phyloP scores from a whole-genome alignment of 2,888 invertebrate species.

The Scaptomyza parva region DNA sequence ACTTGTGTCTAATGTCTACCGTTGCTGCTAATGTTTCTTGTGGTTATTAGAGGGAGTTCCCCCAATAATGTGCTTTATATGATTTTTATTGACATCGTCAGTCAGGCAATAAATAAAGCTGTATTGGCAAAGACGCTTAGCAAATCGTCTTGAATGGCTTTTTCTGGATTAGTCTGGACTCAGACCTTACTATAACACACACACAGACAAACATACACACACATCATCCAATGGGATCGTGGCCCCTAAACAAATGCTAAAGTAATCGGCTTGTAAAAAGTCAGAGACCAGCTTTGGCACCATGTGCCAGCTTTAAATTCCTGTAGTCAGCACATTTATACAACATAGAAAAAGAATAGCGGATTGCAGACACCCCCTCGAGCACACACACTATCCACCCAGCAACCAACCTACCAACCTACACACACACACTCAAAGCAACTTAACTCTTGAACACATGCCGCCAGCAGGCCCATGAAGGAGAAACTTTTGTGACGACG shows the following conservation, averaged over 20 bases:
- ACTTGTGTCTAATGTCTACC: constrained; percentile 55
- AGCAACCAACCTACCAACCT: neutral
- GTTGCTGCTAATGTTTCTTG: constrained; percentile 6
- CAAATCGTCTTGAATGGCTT: constrained; percentile 58
- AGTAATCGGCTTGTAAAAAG: constrained; percentile 76
- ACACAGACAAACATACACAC: no score
- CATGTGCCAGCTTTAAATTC: constrained; percentile 76
- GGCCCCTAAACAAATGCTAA: constrained; percentile 72
- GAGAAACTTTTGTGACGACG: constrained; percentile 74
- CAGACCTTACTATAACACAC: neutral
- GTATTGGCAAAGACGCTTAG: constrained; percentile 40
- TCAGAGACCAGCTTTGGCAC: constrained; percentile 72
- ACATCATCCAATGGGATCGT: constrained; percentile 27
- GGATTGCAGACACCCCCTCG: constrained; percentile 17
- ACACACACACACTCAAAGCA: constrained; percentile 62
- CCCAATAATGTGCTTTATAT: constrained; percentile 68
- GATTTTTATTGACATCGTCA: constrained; percentile 72
- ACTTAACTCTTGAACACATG: constrained; percentile 80
- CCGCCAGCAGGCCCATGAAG: constrained; percentile 77
- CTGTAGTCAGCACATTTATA: constrained; percentile 63
- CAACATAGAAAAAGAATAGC: constrained; percentile 25
- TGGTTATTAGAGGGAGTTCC: constrained; percentile 45
- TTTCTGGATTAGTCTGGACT: constrained; percentile 24
- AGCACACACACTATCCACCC: neutral
- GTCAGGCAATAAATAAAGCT: constrained; percentile 68